Evolutionary conservation across 2,888 invertebrate species (phyloP), one percentile per base, ranked within the genome.

Genomic region (Lithophane semibrunnea): DNA sequence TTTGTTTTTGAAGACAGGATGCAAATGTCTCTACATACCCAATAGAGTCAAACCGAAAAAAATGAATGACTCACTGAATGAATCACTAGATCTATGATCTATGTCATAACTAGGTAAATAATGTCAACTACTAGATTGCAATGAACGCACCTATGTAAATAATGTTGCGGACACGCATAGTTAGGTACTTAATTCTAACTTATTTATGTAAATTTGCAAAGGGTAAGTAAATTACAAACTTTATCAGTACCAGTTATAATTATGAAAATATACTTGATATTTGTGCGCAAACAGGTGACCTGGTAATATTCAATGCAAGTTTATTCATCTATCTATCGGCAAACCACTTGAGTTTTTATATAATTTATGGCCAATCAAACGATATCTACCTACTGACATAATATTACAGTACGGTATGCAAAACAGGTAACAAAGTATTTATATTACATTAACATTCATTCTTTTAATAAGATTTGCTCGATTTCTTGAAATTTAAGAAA

Each of bases 291-390:
- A 63, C 37, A 49, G 18, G 9, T 18, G 42, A 49, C 24, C 58
- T 78, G 58, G 60, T 79, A 44, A 68, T 42, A 58, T 72, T 72
- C 24, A 47, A 74, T 61, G 56, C 10, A 54, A 64, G 65, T 70
- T 58, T 73, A 47, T 69, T 70, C 54, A 49, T 52, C 18, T 18
- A 64, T 77, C 10, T 70, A 54, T 79, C 18, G 58, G 42, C 47
- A 61, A 8, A 66, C 58, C 73, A 86, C 85, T 85, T 66, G 44
- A 85, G 16, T 68, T 47, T 67, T 56, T 47, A 63, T 42, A 63
- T 54, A 73, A 71, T 75, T 77, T 79, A 86, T 86, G 77, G 74
- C n/a, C 74, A 74, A 86, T 83, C 77, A 73, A 70, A 61, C 64
- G 73, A 47, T 81, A 81, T 77, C 78, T 64, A n/a, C 42, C 78